Evolutionary conservation across 2,797 vertebrate species (phyloP).

Genomic region (Sebastes jordani): DNA sequence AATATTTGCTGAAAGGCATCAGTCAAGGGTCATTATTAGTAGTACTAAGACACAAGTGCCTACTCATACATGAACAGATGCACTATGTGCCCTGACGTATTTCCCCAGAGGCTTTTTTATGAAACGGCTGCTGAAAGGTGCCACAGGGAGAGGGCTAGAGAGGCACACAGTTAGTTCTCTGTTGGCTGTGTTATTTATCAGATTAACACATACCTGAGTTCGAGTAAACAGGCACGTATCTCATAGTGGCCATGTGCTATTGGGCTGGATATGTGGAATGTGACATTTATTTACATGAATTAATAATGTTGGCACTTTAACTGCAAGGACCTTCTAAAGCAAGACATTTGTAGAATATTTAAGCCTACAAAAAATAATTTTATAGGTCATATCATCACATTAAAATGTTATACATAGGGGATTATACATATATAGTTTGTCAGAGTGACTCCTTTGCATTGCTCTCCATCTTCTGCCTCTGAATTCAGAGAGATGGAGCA

Average conservation of each 20-base stretch:
- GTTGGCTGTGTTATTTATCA: constrained; percentile 59
- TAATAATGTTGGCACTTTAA: background rate
- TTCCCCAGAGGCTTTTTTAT: constrained; percentile 51
- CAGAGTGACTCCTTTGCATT: background rate
- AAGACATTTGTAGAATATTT: background rate
- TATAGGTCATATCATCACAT: background rate
- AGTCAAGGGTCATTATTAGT: constrained; percentile 58
- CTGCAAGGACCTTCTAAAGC: background rate
- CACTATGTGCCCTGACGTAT: constrained; percentile 18
- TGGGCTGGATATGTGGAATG: constrained; percentile 1
- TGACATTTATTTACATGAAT: constrained; percentile 2
- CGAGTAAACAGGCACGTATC: constrained; percentile 46
- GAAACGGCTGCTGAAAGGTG: constrained; percentile 54
- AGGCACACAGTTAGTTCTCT: constrained; percentile 54
- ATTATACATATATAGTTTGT: background rate
- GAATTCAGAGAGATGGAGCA: constrained; percentile 2
- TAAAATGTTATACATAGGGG: background rate
- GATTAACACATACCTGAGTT: constrained; percentile 56
- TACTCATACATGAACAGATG: constrained; percentile 51
- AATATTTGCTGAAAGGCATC: constrained; percentile 68
- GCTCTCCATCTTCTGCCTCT: background rate
- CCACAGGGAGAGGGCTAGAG: constrained; percentile 27
- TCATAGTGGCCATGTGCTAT: constrained; percentile 14
- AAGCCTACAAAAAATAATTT: background rate
- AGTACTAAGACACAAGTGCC: constrained; percentile 35